phyloP scores from a whole-genome alignment of 2,797 vertebrate genomes.

The Zalophus californianus region DNA sequence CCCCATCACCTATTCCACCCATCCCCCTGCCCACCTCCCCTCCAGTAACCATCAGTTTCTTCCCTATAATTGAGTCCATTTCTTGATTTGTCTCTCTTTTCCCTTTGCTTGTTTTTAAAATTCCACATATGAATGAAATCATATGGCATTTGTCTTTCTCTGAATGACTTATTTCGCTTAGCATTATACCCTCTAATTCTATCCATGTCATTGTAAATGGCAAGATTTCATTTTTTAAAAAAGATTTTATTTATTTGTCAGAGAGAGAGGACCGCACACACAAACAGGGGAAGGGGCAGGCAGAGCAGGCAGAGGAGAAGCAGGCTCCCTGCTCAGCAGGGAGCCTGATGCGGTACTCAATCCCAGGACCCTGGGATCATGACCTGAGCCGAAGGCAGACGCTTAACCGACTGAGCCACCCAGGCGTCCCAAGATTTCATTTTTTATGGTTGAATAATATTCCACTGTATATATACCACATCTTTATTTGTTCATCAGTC shows the following conservation, averaged over 20 bases:
- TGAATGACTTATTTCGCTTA: neutral
- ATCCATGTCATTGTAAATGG: neutral
- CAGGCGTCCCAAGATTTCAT: neutral
- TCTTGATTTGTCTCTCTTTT: neutral
- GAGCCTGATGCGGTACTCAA: too few relatives aligned
- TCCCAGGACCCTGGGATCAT: too few relatives aligned
- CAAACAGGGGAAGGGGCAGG: too few relatives aligned
- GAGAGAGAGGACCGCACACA: too few relatives aligned
- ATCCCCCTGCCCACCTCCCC: neutral
- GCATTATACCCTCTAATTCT: neutral
- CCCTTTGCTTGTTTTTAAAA: neutral
- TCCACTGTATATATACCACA: neutral
- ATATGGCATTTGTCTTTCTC: neutral
- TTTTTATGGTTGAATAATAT: constrained; percentile 52
- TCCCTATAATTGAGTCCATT: neutral
- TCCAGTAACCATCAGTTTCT: neutral
- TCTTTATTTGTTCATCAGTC: neutral
- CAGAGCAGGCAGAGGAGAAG: too few relatives aligned
- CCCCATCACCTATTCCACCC: neutral
- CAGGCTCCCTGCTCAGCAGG: too few relatives aligned
- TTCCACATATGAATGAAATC: neutral
- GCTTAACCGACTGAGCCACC: too few relatives aligned
- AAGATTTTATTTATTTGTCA: too few relatives aligned
- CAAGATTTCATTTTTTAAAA: constrained; percentile 22
- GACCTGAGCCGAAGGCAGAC: too few relatives aligned